Percentiles rank a stretch among this genome's conserved stretches.
Conservation (phyloP, 2,888 invertebrate genomes). For the Busseola fusca region DNA sequence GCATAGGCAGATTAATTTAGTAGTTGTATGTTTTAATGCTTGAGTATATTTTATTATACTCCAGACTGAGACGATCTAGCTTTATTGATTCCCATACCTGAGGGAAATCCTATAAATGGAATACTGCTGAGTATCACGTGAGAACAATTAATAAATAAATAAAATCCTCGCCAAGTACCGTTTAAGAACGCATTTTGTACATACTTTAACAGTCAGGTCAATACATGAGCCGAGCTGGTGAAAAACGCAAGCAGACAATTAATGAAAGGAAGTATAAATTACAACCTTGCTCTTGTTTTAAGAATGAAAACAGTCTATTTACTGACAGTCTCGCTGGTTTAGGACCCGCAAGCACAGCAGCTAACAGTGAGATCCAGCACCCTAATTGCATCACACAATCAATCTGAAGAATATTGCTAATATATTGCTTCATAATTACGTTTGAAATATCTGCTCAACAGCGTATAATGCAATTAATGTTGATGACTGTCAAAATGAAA, state of each 20-base stretch:
- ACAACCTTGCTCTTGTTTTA: constrained; percentile 32
- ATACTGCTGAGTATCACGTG: background rate
- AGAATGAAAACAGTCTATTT: constrained; percentile 6
- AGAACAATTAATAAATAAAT: constrained; percentile 2
- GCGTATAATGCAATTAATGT: background rate
- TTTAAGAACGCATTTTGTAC: background rate
- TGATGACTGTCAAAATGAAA: background rate
- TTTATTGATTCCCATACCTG: background rate
- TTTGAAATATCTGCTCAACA: background rate
- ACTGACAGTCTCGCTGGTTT: background rate
- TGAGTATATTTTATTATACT: background rate
- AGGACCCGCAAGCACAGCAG: too few relatives aligned
- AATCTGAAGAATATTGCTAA: background rate
- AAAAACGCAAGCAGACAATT: constrained; percentile 27
- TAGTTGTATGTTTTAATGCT: background rate
- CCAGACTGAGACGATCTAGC: background rate
- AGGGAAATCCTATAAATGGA: too few relatives aligned
- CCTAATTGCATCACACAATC: background rate
- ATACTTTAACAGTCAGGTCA: background rate
- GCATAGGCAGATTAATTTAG: background rate
- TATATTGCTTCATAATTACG: background rate
- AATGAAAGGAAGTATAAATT: constrained; percentile 29
- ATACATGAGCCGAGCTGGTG: constrained; percentile 12
- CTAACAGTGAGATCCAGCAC: background rate
- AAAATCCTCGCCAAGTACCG: constrained; percentile 4